Evolutionary conservation across 64 coral and sea anemone species (phyloP).

Genomic region (Montipora capricornis): DNA sequence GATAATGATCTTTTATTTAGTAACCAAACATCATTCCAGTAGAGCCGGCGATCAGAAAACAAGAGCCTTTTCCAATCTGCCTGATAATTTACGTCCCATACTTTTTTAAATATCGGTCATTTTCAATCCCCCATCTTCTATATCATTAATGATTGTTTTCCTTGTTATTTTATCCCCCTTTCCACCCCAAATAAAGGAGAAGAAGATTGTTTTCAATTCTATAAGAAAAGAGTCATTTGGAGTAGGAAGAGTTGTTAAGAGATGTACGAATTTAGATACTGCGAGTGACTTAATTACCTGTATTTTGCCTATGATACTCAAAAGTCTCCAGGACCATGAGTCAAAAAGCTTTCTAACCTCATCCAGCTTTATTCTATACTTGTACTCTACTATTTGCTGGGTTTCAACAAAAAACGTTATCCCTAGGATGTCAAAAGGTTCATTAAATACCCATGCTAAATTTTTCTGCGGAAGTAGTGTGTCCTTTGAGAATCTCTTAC

Average conservation of each 20-base stretch:
- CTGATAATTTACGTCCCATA: conserved; percentile 9
- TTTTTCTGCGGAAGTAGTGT: neutral
- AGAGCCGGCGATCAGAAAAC: neutral
- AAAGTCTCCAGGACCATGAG: neutral
- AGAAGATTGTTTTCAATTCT: neutral
- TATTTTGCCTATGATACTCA: conserved; percentile 28
- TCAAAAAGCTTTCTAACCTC: conserved; percentile 20
- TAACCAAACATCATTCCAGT: conserved; percentile 1
- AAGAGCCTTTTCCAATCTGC: conserved; percentile 28
- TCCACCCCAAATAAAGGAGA: conserved; percentile 24
- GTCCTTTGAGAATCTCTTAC: conserved; percentile 4
- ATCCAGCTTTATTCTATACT: neutral
- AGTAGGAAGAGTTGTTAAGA: neutral
- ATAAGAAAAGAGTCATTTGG: neutral
- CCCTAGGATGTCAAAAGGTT: conserved; percentile 7
- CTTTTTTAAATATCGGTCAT: conserved; percentile 39
- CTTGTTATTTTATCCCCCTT: neutral
- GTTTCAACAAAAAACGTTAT: conserved; percentile 18
- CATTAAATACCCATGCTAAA: conserved; percentile 11
- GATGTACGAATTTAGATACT: conserved; percentile 35
- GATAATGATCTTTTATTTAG: conserved; percentile 4
- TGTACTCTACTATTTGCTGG: conserved; percentile 7
- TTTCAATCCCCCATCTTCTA: neutral
- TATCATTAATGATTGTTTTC: conserved; percentile 5
- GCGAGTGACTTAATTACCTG: conserved; percentile 26